Conservation (phyloP, 1,140 invertebrate species). For the Laupala kohalensis region DNA sequence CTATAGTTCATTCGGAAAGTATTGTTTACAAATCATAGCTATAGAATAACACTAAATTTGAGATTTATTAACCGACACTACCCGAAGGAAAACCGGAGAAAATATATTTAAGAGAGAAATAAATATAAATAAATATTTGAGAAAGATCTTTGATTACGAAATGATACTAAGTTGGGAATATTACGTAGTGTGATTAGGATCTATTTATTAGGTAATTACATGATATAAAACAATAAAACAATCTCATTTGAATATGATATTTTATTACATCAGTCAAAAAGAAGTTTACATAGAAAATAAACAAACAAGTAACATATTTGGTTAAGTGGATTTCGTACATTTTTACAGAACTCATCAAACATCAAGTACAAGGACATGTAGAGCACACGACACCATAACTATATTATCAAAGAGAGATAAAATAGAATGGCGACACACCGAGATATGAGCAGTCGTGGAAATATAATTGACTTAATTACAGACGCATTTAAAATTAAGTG, state of each 20-base stretch:
- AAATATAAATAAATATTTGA: too few relatives aligned
- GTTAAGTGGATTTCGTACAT: background rate
- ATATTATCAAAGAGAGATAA: background rate
- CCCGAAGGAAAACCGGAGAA: too few relatives aligned
- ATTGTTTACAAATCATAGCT: too few relatives aligned
- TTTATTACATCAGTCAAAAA: background rate
- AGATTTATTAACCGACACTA: too few relatives aligned
- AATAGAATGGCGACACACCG: background rate
- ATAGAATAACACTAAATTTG: too few relatives aligned
- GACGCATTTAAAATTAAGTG: background rate
- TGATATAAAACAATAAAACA: background rate
- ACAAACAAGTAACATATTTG: background rate
- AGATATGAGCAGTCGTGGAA: background rate
- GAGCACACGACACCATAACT: background rate
- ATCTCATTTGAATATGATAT: background rate
- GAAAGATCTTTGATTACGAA: too few relatives aligned
- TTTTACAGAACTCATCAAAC: background rate
- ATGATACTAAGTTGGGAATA: too few relatives aligned
- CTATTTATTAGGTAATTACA: too few relatives aligned
- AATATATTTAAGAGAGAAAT: too few relatives aligned
- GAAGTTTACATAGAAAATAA: background rate
- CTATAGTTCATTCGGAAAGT: too few relatives aligned
- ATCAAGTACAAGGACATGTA: background rate
- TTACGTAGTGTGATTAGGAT: too few relatives aligned
- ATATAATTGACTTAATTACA: background rate